phyloP scores from a whole-genome alignment of 2,797 vertebrate species.

The Acrossocheilus fasciatus region DNA sequence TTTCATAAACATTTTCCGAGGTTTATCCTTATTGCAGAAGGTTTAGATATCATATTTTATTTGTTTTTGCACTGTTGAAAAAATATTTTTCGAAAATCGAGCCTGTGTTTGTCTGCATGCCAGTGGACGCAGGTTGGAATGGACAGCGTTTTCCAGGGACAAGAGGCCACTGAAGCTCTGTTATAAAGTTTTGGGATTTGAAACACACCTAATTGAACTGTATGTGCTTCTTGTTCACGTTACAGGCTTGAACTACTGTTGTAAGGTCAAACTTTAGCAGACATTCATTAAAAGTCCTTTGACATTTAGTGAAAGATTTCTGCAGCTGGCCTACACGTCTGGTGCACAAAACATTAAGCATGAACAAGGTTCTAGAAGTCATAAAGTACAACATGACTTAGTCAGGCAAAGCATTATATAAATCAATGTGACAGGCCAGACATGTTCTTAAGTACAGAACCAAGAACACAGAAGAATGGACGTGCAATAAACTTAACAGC shows the following conservation, averaged over 20 bases:
- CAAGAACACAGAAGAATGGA: background rate
- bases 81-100: conserved; percentile 60
- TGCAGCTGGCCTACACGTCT: conserved; percentile 3
- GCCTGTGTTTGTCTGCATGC: conserved; percentile 46
- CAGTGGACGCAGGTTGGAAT: conserved; percentile 45
- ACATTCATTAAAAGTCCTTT: conserved; percentile 42
- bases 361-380: conserved; percentile 2
- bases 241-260: conserved; percentile 22
- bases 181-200: conserved; percentile 26
- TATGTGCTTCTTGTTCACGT: conserved; percentile 29
- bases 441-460: background rate
- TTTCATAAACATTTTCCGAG: conserved; percentile 80
- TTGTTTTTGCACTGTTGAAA: conserved; percentile 68
- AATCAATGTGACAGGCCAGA: conserved; percentile 3
- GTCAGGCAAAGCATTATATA: background rate
- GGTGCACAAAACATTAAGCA: conserved; percentile 16
- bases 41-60: conserved; percentile 72
- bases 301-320: conserved; percentile 47
- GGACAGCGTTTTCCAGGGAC: conserved; percentile 43
- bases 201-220: conserved; percentile 32
- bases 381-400: background rate
- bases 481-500: background rate
- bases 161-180: conserved; percentile 25
- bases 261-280: conserved; percentile 46
- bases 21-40: conserved; percentile 79